These are phyloP conservation scores for Campoplex nolae DNA, from an alignment of 2,888 invertebrate genomes.

Conservation along the genomic window DNA sequence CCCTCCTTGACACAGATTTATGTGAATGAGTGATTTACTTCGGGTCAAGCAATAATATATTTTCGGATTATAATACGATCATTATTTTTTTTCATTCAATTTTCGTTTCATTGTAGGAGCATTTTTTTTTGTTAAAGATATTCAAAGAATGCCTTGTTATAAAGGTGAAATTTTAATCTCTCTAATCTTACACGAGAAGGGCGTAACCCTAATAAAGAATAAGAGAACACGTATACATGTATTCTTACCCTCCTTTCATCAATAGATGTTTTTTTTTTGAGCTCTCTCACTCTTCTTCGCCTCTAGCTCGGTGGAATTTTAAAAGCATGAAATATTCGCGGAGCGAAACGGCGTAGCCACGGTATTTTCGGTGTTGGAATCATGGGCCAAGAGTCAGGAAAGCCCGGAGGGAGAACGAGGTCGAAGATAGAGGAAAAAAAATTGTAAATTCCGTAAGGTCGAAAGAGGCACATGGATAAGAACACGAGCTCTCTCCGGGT, in stretches of 20 bases:
- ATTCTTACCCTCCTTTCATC: constrained; percentile 5
- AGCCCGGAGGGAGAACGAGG: constrained; percentile 24
- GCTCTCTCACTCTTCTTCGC: constrained; percentile 15
- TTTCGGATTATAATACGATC: no score
- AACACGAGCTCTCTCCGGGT: constrained; percentile 28
- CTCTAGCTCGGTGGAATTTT: constrained; percentile 26
- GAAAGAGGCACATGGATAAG: constrained; percentile 28
- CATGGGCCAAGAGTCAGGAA: constrained; percentile 32
- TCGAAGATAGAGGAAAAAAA: constrained; percentile 24
- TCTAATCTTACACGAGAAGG: neutral
- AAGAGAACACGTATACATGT: neutral
- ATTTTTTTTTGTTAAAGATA: neutral
- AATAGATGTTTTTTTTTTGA: constrained; percentile 8
- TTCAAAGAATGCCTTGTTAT: neutral
- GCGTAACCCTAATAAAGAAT: neutral
- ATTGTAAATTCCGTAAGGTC: constrained; percentile 53
- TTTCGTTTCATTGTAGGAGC: no score
- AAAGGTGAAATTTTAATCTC: neutral
- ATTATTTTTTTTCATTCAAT: no score
- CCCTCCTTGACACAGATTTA: no score
- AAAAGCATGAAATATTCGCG: constrained; percentile 42
- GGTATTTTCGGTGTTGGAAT: constrained; percentile 51
- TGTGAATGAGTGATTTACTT: no score
- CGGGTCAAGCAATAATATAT: no score
- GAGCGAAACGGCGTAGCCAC: neutral